Evolutionary conservation across 2,113 vertebrate genomes (phyloP).

Genomic region (Hymenochirus boettgeri): DNA sequence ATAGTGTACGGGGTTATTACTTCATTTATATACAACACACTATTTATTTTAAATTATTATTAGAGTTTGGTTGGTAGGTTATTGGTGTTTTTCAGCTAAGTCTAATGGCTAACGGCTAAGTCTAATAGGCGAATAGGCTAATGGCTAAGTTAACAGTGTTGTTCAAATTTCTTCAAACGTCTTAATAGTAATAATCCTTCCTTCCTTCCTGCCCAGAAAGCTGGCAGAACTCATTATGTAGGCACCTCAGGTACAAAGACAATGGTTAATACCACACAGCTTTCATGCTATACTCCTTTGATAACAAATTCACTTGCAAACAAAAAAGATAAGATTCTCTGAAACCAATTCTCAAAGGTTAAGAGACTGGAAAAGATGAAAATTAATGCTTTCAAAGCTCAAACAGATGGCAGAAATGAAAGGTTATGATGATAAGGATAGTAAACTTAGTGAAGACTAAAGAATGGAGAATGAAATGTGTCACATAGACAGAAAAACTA

Average conservation of each 20-base stretch:
- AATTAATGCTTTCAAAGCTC: constrained; percentile 40
- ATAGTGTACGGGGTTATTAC: no score
- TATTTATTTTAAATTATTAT: no score
- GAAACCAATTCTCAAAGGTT: constrained; percentile 39
- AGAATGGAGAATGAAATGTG: constrained; percentile 38
- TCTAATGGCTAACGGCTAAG: no score
- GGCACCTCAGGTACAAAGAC: constrained; percentile 11
- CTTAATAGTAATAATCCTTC: not conserved
- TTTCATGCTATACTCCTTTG: not conserved
- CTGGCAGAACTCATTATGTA: not conserved
- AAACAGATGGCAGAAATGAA: constrained; percentile 37
- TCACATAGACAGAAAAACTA: constrained; percentile 28
- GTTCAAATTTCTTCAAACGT: not conserved
- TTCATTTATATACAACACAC: no score
- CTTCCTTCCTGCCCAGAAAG: not conserved
- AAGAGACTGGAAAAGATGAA: constrained; percentile 36
- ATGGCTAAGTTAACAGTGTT: not conserved
- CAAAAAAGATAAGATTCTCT: constrained; percentile 26
- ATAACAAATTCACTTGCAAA: constrained; percentile 29
- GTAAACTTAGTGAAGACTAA: constrained; percentile 41
- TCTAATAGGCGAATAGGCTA: not conserved
- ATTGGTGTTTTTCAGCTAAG: no score
- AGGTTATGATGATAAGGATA: constrained; percentile 42
- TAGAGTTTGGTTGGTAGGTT: no score
- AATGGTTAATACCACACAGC: constrained; percentile 14